These are phyloP conservation scores for Dryoscopus gambensis DNA, from an alignment of 2,113 vertebrate species.

Conservation along the genomic window DNA sequence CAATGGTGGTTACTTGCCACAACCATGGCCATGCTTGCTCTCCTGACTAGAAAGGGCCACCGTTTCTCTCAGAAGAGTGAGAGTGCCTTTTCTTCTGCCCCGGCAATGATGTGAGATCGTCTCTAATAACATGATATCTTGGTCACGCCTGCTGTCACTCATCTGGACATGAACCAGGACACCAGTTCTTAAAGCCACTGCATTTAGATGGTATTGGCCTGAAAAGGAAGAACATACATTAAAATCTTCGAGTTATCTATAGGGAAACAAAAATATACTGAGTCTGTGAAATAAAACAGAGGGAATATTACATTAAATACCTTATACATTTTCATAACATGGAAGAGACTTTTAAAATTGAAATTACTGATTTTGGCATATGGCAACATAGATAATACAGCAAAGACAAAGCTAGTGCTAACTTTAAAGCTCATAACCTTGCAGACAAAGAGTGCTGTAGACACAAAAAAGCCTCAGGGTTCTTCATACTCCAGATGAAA, in stretches of 20 bases:
- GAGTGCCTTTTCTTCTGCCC: neutral
- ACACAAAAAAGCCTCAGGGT: neutral
- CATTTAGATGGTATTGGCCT: neutral
- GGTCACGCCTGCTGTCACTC: neutral
- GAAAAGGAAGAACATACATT: neutral
- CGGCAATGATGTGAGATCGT: neutral
- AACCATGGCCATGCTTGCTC: neutral
- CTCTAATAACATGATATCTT: neutral
- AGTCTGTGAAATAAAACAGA: neutral
- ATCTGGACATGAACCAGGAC: neutral
- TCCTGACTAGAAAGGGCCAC: neutral
- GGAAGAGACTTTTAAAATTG: neutral
- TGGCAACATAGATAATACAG: neutral
- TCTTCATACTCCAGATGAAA: neutral
- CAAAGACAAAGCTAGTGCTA: neutral
- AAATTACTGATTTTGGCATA: neutral
- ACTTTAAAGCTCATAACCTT: neutral
- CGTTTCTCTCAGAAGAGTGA: accelerated
- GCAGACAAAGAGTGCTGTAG: neutral
- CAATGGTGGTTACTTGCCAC: neutral
- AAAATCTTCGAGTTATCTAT: neutral
- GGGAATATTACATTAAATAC: neutral
- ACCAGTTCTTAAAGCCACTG: neutral
- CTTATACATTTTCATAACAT: neutral
- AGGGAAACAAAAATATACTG: neutral